Percentiles rank a stretch among this genome's conserved stretches.
Evolutionary conservation across 2,888 invertebrate genomes (phyloP).

Genomic region (Tholera decimalis): DNA sequence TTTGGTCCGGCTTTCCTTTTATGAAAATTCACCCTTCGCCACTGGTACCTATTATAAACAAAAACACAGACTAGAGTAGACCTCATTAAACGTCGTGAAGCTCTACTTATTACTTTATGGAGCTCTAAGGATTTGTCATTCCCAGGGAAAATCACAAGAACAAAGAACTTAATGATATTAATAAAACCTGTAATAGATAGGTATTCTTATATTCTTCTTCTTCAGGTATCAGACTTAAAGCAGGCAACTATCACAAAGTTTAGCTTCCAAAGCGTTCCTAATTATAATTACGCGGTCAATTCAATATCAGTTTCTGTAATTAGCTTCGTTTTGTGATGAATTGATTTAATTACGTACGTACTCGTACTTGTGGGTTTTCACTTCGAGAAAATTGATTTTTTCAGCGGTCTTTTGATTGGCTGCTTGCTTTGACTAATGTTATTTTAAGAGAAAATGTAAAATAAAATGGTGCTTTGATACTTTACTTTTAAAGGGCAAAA

Average conservation of each 20-base stretch:
- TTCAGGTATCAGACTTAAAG: not conserved
- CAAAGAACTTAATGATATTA: too few relatives aligned
- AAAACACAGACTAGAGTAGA: too few relatives aligned
- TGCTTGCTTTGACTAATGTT: not conserved
- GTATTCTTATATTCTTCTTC: not conserved
- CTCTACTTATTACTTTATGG: too few relatives aligned
- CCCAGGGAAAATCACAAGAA: too few relatives aligned
- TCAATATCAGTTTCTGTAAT: not conserved
- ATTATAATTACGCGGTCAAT: not conserved
- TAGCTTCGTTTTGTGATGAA: not conserved
- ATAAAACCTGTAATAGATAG: not conserved
- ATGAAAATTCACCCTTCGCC: too few relatives aligned
- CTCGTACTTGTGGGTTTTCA: not conserved
- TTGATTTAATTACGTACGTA: constrained; percentile 3
- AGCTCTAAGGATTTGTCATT: too few relatives aligned
- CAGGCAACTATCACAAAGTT: not conserved
- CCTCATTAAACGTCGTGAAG: too few relatives aligned
- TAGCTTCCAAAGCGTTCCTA: not conserved
- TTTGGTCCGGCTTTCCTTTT: too few relatives aligned
- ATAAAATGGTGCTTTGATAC: too few relatives aligned
- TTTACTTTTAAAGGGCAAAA: not conserved
- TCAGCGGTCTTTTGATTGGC: not conserved
- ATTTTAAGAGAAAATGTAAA: not conserved
- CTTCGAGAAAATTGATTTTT: not conserved
- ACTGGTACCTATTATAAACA: too few relatives aligned